Evolutionary conservation across 2,113 vertebrate genomes (phyloP).

Genomic region (Heptranchias perlo): DNA sequence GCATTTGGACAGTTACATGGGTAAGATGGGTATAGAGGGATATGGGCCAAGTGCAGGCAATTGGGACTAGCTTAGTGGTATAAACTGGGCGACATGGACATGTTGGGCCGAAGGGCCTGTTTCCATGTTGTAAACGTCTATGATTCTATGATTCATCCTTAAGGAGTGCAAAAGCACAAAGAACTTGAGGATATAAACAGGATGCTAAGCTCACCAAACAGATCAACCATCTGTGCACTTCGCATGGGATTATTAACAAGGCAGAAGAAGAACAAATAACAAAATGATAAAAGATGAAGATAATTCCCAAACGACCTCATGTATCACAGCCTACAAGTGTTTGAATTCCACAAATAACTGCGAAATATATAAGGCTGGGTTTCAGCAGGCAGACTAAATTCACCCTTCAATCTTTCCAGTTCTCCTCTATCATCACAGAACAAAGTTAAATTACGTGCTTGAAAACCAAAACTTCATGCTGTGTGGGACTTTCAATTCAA

Average conservation of each 20-base stretch:
- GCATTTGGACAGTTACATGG: too few species aligned
- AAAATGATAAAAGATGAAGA: not conserved
- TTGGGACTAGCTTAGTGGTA: too few species aligned
- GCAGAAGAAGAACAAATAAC: not conserved
- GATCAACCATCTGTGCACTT: not conserved
- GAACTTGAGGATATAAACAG: not conserved
- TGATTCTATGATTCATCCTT: too few species aligned
- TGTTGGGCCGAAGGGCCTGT: too few species aligned
- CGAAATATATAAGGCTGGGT: not conserved
- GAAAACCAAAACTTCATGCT: not conserved
- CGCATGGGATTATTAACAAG: not conserved
- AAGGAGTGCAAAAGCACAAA: not conserved
- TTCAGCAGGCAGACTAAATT: not conserved
- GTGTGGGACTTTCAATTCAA: not conserved
- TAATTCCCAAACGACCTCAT: not conserved
- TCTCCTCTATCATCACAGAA: not conserved
- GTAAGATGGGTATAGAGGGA: too few species aligned
- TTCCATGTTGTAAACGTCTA: too few species aligned
- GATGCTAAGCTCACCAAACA: not conserved
- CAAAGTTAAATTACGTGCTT: not conserved
- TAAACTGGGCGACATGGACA: too few species aligned
- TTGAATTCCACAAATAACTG: not conserved
- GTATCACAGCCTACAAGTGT: not conserved
- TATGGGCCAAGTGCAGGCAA: too few species aligned
- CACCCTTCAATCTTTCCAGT: not conserved